Percentiles rank a stretch among this genome's conserved stretches.
These are phyloP conservation scores for Cheirogaleus major DNA, from an alignment of 2,797 vertebrate genomes.

Conservation along the genomic window DNA sequence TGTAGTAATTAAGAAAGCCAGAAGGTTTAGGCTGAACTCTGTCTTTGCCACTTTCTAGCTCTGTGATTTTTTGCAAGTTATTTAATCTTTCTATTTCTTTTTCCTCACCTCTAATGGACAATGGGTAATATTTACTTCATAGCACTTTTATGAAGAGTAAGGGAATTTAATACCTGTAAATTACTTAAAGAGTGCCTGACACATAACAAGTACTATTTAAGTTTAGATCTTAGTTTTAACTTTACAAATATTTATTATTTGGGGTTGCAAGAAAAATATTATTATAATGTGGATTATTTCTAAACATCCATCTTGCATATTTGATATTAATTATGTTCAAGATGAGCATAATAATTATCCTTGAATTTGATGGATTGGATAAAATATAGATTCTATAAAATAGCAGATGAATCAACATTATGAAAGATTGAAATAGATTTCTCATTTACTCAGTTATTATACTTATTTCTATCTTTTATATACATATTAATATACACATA, in stretches of 20 bases:
- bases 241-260: neutral
- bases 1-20: neutral
- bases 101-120: neutral
- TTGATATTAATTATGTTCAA: neutral
- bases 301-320: neutral
- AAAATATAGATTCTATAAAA: neutral
- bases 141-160: neutral
- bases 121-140: neutral
- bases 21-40: neutral
- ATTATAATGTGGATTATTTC: neutral
- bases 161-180: neutral
- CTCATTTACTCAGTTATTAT: neutral
- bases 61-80: neutral
- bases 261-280: neutral
- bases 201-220: neutral
- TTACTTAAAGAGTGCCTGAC: neutral
- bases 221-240: constrained; percentile 28
- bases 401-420: neutral
- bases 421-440: neutral
- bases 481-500: too few relatives aligned
- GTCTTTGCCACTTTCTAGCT: neutral
- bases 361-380: neutral
- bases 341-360: neutral
- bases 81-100: neutral
- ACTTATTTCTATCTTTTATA: neutral